Evolutionary conservation across 2,113 vertebrate species (phyloP).

Genomic region (Stegastes partitus): DNA sequence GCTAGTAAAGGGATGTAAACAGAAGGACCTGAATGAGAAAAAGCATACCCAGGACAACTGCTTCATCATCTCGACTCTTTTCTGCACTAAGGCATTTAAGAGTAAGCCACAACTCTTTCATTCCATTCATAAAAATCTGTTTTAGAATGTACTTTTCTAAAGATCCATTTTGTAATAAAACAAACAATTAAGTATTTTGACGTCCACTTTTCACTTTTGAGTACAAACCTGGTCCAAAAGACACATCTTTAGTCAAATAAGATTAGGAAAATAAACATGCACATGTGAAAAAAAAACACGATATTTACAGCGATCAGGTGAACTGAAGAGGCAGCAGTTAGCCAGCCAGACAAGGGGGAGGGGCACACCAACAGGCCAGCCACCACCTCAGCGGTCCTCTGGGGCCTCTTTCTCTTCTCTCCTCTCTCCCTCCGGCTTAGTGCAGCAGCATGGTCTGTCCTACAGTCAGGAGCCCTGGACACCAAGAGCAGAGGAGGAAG

Average conservation of each 20-base stretch:
- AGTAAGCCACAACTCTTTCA: too few species aligned
- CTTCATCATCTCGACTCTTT: too few species aligned
- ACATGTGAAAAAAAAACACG: background rate
- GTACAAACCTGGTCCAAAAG: background rate
- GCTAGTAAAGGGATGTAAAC: too few species aligned
- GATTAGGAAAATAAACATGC: slow-evolving; percentile 22
- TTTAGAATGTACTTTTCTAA: background rate
- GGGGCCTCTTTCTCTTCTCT: slow-evolving; percentile 64
- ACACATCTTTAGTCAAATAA: background rate
- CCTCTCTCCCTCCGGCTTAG: slow-evolving; percentile 69
- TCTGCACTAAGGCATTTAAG: too few species aligned
- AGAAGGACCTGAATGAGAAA: too few species aligned
- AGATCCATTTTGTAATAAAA: background rate
- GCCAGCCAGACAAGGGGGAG: slow-evolving; percentile 53
- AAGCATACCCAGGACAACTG: too few species aligned
- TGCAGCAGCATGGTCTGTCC: slow-evolving; percentile 78
- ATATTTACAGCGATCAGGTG: slow-evolving; percentile 71
- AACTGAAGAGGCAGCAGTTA: slow-evolving; percentile 57
- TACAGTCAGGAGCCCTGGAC: slow-evolving; percentile 75
- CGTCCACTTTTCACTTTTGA: background rate
- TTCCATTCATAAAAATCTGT: too few species aligned
- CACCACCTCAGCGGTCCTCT: slow-evolving; percentile 72
- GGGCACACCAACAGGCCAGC: slow-evolving; percentile 56
- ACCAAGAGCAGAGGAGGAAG: slow-evolving; percentile 74
- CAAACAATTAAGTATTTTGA: background rate